phyloP scores from a whole-genome alignment of 2,113 vertebrate genomes.

The Eulemur macaco region DNA sequence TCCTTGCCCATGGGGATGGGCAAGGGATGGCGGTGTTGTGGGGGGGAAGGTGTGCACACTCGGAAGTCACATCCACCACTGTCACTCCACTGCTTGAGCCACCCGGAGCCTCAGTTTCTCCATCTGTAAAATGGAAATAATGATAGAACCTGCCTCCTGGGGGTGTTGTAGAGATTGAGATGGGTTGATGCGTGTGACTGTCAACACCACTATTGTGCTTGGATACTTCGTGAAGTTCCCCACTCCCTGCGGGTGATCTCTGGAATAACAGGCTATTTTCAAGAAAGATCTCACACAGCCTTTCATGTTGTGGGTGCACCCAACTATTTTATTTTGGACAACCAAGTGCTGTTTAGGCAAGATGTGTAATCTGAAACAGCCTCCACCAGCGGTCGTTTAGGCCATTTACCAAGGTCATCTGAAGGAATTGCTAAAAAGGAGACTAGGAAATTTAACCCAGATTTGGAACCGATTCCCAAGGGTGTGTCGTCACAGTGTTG shows the following conservation, averaged over 20 bases:
- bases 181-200: neutral
- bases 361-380: neutral
- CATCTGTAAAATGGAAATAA: neutral
- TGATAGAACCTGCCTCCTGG: neutral
- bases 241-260: neutral
- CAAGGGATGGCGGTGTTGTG: neutral
- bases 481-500: neutral
- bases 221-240: neutral
- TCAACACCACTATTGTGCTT: neutral
- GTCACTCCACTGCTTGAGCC: neutral
- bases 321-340: neutral
- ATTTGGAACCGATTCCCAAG: neutral
- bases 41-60: neutral
- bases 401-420: neutral
- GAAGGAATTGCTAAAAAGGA: neutral
- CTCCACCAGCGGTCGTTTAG: neutral
- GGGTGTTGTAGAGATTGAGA: neutral
- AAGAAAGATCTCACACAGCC: neutral
- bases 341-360: neutral
- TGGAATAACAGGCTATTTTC: neutral
- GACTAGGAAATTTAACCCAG: neutral
- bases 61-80: neutral
- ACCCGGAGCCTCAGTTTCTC: neutral
- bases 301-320: neutral
- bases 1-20: neutral